phyloP scores from a whole-genome alignment of 2,113 vertebrate species.

The Pollimyrus isidori region DNA sequence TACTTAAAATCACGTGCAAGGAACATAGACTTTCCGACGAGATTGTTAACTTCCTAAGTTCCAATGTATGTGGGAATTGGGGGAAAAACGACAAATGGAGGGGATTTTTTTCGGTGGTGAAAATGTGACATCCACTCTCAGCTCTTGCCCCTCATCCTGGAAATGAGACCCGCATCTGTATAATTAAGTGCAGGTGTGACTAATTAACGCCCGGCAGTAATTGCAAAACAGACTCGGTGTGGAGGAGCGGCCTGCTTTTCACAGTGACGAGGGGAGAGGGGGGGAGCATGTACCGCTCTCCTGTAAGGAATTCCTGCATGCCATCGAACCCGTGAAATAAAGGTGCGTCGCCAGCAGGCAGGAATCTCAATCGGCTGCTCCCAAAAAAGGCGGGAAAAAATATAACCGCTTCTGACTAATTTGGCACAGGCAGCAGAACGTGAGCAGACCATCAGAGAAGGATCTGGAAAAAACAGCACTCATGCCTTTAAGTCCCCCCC shows the following conservation, averaged over 20 bases:
- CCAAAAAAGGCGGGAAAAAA: background rate
- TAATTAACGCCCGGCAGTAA: background rate
- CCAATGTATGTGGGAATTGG: background rate
- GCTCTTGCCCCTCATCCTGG: background rate
- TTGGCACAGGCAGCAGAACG: background rate
- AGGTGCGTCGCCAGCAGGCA: background rate
- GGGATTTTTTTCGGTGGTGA: background rate
- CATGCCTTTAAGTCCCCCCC: background rate
- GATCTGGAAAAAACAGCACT: background rate
- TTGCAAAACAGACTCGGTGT: background rate
- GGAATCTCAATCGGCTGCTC: background rate
- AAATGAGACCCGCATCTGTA: background rate
- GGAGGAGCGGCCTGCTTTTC: background rate
- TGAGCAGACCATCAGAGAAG: background rate
- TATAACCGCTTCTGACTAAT: background rate
- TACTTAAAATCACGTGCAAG: background rate
- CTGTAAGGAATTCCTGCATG: background rate
- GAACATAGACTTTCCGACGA: background rate
- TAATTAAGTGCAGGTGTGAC: constrained; percentile 15
- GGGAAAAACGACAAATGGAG: background rate
- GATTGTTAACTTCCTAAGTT: background rate
- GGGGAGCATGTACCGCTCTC: too few species aligned
- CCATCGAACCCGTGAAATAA: background rate
- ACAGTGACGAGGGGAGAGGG: background rate
- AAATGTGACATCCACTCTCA: background rate